These are phyloP conservation scores for Pterocles orientalis DNA, from an alignment of 2,113 vertebrate genomes.

Conservation along the genomic window DNA sequence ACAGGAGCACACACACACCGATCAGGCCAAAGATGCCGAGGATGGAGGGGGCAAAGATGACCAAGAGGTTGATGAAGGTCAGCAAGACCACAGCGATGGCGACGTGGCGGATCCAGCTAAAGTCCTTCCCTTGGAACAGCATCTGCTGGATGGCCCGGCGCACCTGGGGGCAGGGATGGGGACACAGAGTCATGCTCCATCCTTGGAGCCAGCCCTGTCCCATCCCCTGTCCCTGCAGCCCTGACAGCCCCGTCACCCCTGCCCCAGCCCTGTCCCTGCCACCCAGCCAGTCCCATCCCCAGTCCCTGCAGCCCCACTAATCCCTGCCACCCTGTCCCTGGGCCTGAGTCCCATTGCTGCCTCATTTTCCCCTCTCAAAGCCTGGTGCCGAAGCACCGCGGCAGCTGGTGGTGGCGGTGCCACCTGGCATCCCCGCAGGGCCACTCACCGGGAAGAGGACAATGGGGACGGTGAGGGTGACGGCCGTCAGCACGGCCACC, in stretches of 20 bases:
- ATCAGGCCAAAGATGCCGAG: constrained; percentile 96
- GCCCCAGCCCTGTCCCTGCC: no score
- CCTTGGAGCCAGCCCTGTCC: background rate
- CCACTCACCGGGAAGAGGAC: constrained; percentile 93
- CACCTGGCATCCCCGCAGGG: background rate
- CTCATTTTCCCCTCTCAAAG: background rate
- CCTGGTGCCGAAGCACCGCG: background rate
- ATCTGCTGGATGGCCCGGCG: constrained; percentile 95
- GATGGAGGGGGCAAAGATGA: constrained; percentile 97
- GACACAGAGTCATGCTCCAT: background rate
- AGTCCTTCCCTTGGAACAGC: constrained; percentile 88
- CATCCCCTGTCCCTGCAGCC: background rate
- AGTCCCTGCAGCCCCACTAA: fast-evolving
- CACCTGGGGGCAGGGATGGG: constrained; percentile 75
- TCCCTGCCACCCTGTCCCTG: background rate
- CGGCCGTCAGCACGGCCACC: constrained; percentile 92
- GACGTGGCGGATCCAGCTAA: constrained; percentile 90
- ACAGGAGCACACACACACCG: constrained; percentile 75
- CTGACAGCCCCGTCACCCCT: background rate
- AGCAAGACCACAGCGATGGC: constrained; percentile 86
- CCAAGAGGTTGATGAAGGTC: constrained; percentile 90
- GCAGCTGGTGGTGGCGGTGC: background rate
- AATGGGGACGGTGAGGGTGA: constrained; percentile 95
- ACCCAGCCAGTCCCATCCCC: background rate
- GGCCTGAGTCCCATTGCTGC: background rate